A percentile compares a stretch with the other conserved stretches of the same genome.
phyloP scores from a whole-genome alignment of 2,113 vertebrate genomes.

The Excalfactoria chinensis region DNA sequence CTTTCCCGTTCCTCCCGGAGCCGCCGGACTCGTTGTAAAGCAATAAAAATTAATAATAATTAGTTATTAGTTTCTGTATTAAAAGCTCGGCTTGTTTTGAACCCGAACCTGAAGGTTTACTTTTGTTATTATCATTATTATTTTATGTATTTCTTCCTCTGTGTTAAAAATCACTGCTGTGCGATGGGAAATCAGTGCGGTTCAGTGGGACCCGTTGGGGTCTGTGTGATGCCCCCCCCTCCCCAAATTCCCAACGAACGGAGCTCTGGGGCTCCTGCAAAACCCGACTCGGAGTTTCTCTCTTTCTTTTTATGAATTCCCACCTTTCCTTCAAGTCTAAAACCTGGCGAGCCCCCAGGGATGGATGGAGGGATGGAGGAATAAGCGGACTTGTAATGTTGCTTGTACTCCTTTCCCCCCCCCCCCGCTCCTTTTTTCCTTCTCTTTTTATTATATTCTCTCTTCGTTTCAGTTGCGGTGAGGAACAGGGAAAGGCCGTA shows the following conservation, averaged over 20 bases:
- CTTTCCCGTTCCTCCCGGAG: slow-evolving; percentile 7
- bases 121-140: neutral
- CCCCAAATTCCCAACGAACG: too few relatives aligned
- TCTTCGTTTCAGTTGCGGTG: too few relatives aligned
- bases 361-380: neutral
- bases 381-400: neutral
- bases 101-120: slow-evolving; percentile 54
- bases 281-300: neutral
- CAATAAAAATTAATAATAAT: slow-evolving; percentile 32
- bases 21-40: neutral
- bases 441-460: too few relatives aligned
- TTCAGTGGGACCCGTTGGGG: too few relatives aligned
- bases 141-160: slow-evolving; percentile 39
- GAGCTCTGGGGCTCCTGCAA: neutral
- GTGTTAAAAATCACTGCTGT: neutral
- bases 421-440: neutral
- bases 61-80: slow-evolving; percentile 47
- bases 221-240: too few relatives aligned
- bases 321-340: neutral
- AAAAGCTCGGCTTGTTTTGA: slow-evolving; percentile 60
- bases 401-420: rapidly evolving
- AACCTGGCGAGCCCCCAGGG: rapidly evolving
- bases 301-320: neutral
- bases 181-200: too few relatives aligned
- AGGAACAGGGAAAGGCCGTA: neutral